Percentiles rank a stretch among this genome's conserved stretches.
phyloP scores from a whole-genome alignment of 1,140 invertebrate species.

The Homalodisca vitripennis region DNA sequence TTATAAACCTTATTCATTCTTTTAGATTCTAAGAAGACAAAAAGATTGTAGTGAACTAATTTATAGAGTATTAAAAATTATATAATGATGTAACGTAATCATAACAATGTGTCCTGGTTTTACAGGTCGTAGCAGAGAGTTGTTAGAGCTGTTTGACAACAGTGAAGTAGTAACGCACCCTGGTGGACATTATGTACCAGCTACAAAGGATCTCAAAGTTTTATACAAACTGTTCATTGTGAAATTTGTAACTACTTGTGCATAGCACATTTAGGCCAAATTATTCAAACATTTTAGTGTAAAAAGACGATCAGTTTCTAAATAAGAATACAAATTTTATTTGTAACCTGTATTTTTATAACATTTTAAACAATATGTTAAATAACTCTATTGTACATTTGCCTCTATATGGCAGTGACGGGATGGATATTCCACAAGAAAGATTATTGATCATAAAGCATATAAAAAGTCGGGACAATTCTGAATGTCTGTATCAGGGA shows the following conservation, averaged over 20 bases:
- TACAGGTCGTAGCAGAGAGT: conserved; percentile 69
- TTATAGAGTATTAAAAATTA: not conserved
- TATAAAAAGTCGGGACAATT: no score
- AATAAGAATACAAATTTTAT: no score
- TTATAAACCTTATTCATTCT: conserved; percentile 7
- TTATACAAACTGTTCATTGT: not conserved
- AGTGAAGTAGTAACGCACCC: conserved; percentile 42
- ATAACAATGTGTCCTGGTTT: conserved; percentile 44
- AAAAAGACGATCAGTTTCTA: no score
- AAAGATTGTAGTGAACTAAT: not conserved
- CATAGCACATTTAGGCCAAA: no score
- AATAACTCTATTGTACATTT: no score
- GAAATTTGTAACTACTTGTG: not conserved
- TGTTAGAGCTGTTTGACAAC: conserved; percentile 64
- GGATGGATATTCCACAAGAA: no score
- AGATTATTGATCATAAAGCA: no score
- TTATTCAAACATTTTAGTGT: no score
- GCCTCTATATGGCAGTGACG: no score
- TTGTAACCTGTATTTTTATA: no score
- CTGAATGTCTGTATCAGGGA: no score
- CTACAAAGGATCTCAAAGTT: not conserved
- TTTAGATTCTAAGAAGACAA: not conserved
- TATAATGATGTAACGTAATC: conserved; percentile 21
- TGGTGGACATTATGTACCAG: not conserved
- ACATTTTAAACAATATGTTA: no score